Conservation (phyloP, 2,888 invertebrate species). For the Galerucella nymphaeae region DNA sequence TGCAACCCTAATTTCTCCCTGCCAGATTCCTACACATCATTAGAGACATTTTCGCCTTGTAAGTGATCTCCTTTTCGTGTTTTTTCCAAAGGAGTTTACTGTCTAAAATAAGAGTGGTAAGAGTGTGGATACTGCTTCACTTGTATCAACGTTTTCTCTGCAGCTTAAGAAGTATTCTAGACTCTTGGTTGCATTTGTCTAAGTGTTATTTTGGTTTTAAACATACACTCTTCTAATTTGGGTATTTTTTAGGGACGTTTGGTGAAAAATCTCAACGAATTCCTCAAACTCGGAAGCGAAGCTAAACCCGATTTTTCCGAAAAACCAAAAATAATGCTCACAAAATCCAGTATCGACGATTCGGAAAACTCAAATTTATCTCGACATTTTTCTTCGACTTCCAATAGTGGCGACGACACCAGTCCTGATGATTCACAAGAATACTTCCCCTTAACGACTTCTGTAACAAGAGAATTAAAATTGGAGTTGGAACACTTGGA, state of each 20-base stretch:
- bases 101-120: too few relatives aligned
- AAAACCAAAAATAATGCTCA: conserved; percentile 66
- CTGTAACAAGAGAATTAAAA: conserved; percentile 84
- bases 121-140: too few relatives aligned
- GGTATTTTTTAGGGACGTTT: conserved; percentile 52
- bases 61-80: too few relatives aligned
- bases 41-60: too few relatives aligned
- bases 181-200: too few relatives aligned
- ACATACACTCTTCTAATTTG: too few relatives aligned
- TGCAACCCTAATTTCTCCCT: too few relatives aligned
- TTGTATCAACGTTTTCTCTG: too few relatives aligned
- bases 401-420: conserved; percentile 68
- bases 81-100: too few relatives aligned
- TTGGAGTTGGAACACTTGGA: conserved; percentile 86
- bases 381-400: conserved; percentile 58
- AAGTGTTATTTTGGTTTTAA: too few relatives aligned
- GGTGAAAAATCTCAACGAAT: conserved; percentile 87
- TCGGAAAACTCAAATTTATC: conserved; percentile 65
- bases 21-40: too few relatives aligned
- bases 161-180: too few relatives aligned
- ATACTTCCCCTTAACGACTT: conserved; percentile 88
- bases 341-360: conserved; percentile 66
- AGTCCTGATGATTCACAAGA: conserved; percentile 86
- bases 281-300: conserved; percentile 79
- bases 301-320: conserved; percentile 68